Conservation (phyloP, 2,113 vertebrate genomes). For the Paralichthys olivaceus region DNA sequence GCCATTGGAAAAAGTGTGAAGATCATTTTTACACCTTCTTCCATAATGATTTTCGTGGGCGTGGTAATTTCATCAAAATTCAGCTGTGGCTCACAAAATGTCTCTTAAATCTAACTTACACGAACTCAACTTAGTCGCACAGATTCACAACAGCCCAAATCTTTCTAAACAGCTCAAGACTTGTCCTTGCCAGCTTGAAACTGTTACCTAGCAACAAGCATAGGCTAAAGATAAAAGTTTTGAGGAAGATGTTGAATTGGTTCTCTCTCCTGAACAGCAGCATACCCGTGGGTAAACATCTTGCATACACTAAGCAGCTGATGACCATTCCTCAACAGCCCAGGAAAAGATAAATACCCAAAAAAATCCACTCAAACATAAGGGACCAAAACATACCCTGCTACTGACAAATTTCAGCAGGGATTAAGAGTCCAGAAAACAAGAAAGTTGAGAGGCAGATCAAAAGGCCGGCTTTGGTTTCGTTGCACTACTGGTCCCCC, state of each 20-base stretch:
- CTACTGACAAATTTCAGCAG: slow-evolving; percentile 6
- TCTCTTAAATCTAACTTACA: slow-evolving; percentile 24
- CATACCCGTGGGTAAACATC: slow-evolving; percentile 46
- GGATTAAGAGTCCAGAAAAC: slow-evolving; percentile 35
- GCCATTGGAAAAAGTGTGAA: neutral
- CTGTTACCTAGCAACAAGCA: slow-evolving; percentile 82
- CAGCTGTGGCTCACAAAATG: neutral
- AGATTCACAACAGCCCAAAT: slow-evolving; percentile 35
- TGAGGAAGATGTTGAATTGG: slow-evolving; percentile 59
- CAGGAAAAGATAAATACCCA: neutral
- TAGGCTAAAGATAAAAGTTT: slow-evolving; percentile 73
- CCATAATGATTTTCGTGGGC: neutral
- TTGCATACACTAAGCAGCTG: slow-evolving; percentile 23
- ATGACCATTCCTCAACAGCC: slow-evolving; percentile 35
- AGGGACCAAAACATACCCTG: slow-evolving; percentile 26
- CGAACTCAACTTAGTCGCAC: slow-evolving; percentile 42
- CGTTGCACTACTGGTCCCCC: slow-evolving; percentile 34
- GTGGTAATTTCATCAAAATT: slow-evolving; percentile 15
- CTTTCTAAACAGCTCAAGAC: slow-evolving; percentile 65
- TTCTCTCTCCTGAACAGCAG: slow-evolving; percentile 42
- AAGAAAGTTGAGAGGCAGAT: slow-evolving; percentile 13
- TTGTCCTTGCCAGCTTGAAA: slow-evolving; percentile 72
- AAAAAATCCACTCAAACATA: neutral
- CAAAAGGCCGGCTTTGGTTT: slow-evolving; percentile 26
- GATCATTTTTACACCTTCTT: neutral